Percentiles rank a stretch among this genome's conserved stretches.
Conservation (phyloP, 2,888 invertebrate species). For the Dasysyrphus tricinctus region DNA sequence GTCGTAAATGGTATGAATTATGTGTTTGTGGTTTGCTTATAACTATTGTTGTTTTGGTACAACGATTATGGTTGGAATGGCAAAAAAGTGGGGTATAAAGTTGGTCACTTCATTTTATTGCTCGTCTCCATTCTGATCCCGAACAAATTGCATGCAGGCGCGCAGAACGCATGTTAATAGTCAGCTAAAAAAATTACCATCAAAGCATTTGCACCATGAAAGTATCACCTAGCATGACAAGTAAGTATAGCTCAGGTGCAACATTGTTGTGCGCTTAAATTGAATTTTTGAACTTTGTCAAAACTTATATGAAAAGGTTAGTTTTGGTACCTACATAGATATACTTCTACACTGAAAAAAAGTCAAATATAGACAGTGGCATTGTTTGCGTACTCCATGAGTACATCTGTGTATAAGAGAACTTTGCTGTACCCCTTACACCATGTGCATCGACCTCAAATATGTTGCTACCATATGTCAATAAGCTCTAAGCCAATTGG, state of each 20-base stretch:
- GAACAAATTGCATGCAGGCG: conserved; percentile 63
- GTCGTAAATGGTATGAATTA: conserved; percentile 73
- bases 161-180: conserved; percentile 45
- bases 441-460: too few species aligned
- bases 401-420: too few species aligned
- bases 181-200: conserved; percentile 56
- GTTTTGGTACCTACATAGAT: background rate
- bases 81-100: conserved; percentile 9
- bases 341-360: conserved; percentile 17
- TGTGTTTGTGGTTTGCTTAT: conserved; percentile 68
- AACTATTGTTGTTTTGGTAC: conserved; percentile 44
- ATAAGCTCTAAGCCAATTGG: too few species aligned
- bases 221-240: conserved; percentile 42
- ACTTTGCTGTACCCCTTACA: too few species aligned
- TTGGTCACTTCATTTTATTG: conserved; percentile 27
- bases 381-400: too few species aligned
- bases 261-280: conserved; percentile 47
- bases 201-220: conserved; percentile 59
- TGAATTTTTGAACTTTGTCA: background rate
- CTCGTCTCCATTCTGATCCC: conserved; percentile 27
- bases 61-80: conserved; percentile 9
- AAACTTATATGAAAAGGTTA: conserved; percentile 21
- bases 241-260: conserved; percentile 42
- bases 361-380: too few species aligned
- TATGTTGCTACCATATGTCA: too few species aligned